phyloP scores from a whole-genome alignment of 2,888 invertebrate species.

The Drosophila mimetica region DNA sequence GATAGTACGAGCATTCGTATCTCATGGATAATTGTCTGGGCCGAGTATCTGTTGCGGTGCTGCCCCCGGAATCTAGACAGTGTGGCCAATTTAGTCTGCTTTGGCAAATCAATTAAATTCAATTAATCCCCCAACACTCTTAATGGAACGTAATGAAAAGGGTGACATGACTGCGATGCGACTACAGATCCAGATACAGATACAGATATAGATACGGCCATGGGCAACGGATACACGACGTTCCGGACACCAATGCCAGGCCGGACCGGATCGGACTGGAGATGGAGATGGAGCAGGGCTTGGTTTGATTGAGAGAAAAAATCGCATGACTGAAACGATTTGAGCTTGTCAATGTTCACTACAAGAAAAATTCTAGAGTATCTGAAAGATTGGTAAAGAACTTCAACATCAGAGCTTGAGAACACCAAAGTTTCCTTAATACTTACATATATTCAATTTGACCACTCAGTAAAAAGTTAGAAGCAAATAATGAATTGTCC shows the following conservation, averaged over 20 bases:
- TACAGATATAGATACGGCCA: conserved; percentile 17
- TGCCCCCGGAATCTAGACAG: conserved; percentile 81
- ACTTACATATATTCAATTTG: no score
- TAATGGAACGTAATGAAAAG: conserved; percentile 84
- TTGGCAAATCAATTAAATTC: conserved; percentile 85
- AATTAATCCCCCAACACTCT: conserved; percentile 85
- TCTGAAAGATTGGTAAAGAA: background rate
- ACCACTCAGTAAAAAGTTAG: no score
- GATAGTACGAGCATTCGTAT: conserved; percentile 12
- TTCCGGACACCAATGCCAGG: conserved; percentile 61
- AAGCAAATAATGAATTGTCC: no score
- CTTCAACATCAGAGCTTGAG: no score
- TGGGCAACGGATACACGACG: conserved; percentile 60
- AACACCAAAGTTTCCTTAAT: no score
- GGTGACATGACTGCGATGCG: conserved; percentile 80
- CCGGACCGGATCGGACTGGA: conserved; percentile 35
- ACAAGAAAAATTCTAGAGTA: background rate
- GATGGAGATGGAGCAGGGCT: conserved; percentile 15
- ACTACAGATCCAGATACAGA: conserved; percentile 44
- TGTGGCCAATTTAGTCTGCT: conserved; percentile 84
- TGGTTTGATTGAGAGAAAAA: conserved; percentile 58
- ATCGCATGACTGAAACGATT: conserved; percentile 78
- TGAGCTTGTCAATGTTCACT: conserved; percentile 53
- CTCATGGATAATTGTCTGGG: conserved; percentile 52
- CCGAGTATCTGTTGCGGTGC: conserved; percentile 60